Conservation (phyloP, 1,140 invertebrate species). For the Drosophila biarmipes region DNA sequence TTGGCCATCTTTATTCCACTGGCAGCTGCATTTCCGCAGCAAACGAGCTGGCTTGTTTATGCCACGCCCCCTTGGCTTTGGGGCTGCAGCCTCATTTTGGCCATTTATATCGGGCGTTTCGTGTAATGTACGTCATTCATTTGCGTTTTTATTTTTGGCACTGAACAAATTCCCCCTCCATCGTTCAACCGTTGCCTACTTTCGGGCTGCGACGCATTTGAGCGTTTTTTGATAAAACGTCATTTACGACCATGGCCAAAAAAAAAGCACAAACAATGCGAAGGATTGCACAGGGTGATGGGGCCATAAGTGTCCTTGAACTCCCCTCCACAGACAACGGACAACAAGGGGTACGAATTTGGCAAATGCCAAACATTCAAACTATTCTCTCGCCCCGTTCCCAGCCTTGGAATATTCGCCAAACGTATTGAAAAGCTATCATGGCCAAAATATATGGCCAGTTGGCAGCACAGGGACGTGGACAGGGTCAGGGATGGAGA, state of each 20-base stretch:
- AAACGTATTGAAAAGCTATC: conserved; percentile 53
- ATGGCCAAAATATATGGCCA: conserved; percentile 55
- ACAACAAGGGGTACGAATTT: conserved; percentile 9
- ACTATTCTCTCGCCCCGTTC: background rate
- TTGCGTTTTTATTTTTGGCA: conserved; percentile 52
- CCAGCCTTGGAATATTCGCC: conserved; percentile 34
- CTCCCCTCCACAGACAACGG: conserved; percentile 28
- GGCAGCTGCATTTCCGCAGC: conserved; percentile 47
- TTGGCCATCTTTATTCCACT: conserved; percentile 28
- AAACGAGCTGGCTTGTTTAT: conserved; percentile 62
- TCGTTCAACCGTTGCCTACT: conserved; percentile 36
- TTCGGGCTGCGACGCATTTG: conserved; percentile 51
- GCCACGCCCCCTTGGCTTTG: conserved; percentile 18
- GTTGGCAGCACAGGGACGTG: conserved; percentile 33
- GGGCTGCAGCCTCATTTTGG: conserved; percentile 17
- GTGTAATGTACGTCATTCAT: conserved; percentile 56
- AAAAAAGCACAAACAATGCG: conserved; percentile 14
- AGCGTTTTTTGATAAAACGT: conserved; percentile 46
- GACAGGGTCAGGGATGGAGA: background rate
- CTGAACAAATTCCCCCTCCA: conserved; percentile 21
- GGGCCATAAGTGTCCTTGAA: conserved; percentile 55
- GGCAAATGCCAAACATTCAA: conserved; percentile 56
- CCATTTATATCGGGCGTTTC: conserved; percentile 38
- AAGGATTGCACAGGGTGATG: conserved; percentile 4
- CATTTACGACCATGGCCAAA: conserved; percentile 30